Base-by-base conservation (phyloP, 2,113 vertebrate species). In the Orcinus orca region DNA sequence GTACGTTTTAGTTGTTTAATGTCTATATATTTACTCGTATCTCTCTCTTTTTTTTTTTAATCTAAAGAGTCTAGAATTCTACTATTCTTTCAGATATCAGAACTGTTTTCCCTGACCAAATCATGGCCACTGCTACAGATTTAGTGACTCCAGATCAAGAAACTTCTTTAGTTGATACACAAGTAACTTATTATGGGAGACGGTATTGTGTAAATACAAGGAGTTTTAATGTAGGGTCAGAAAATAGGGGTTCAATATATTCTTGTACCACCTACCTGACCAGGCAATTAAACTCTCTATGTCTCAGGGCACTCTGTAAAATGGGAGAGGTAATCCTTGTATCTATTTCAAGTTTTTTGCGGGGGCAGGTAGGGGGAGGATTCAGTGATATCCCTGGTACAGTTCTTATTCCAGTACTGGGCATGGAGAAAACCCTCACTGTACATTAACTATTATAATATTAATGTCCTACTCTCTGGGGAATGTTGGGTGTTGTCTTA, bases 191-290 rank as follows among this genome's bases (percentile, higher is more conserved):
- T 31, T 53, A 10, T 13, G n/a, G 65, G 38, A 60, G 1, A 1
- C 25, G 1, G 0, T 31, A 8, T 2, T 33, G 5, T 70, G 8
- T 13, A 1, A 17, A 20, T 4, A 8, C 29, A 71, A 60, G 3
- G 23, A 41, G 73, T 31, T 38, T 14, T 55, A 31, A 26, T 12
- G 25, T 58, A 12, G 1, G 58, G 3, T 86, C n/a, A 77, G 29
- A 60, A 94, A 87, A 29, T 86, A 41, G 33, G 12, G 5, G 7
- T 67, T 62, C 55, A 38, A 0, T 84, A 25, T 25, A 31, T 33
- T 53, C 3, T 29, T 81, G 12, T 87, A 8, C 11, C 13, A n/a
- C 33, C 6, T 44, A 20, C 18, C n/a, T 71, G 29, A 23, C 3
- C 10, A 63, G 68, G 31, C 7, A 29, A 17, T 20, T 36, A 50